Evolutionary conservation across 37 sponge, comb jelly and placozoan species (phyloP).

Genomic region (Halisarca cf. caerulea): DNA sequence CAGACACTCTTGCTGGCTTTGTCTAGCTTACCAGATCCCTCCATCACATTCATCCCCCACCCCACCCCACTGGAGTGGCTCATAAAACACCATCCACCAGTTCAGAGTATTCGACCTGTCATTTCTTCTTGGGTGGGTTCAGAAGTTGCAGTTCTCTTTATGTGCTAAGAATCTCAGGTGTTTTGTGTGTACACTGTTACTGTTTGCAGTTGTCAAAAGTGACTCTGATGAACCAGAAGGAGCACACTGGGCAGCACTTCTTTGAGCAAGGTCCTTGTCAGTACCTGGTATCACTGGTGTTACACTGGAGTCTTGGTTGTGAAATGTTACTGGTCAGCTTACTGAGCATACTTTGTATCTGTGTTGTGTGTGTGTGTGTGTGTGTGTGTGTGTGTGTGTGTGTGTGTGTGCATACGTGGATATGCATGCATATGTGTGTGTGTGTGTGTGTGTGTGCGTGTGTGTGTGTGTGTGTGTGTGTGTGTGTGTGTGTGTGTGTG

Average conservation of each 20-base stretch:
- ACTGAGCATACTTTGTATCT: too few relatives aligned
- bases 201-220: background rate
- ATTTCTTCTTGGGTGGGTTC: too few relatives aligned
- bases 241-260: background rate
- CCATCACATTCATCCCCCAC: background rate
- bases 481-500: background rate
- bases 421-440: background rate
- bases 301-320: background rate
- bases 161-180: too few relatives aligned
- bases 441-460: background rate
- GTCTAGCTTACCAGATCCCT: background rate
- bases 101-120: background rate
- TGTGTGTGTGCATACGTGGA: background rate
- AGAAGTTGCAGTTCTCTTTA: too few relatives aligned
- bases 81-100: background rate
- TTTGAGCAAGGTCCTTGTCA: background rate
- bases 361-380: background rate
- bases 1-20: background rate
- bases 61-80: constrained; percentile 25
- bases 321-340: background rate
- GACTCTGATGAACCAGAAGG: background rate
- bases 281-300: background rate
- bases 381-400: background rate
- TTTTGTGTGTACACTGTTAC: too few relatives aligned
- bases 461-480: background rate